Base-by-base conservation (phyloP, 1,140 invertebrate species). In the Lepidurus apus region DNA sequence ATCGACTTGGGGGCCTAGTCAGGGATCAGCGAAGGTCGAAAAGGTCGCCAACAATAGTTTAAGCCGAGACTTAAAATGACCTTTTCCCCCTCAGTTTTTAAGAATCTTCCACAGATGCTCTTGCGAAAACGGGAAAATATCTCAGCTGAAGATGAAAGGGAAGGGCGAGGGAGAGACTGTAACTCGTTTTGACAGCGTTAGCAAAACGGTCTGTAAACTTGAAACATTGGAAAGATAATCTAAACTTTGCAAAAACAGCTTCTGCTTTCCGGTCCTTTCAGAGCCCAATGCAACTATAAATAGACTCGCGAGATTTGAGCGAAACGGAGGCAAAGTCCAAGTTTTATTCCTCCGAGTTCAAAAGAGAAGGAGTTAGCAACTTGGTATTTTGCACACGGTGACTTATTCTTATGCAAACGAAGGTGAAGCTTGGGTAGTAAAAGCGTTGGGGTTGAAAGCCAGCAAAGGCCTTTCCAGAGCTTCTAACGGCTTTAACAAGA, bases 401-500 rank as follows among this genome's bases (percentile, higher is more conserved):
- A 65, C 53, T 65, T 65, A 65, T 65, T 65, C 53, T 65, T 65
- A 65, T 65, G 53, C 53, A 65, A 65, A 65, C 53, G 53, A 65
- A 65, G 53, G 53, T 65, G 53, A 65, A 65, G 9, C 53, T 21
- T 17, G 53, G 53, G 17, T 65, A 65, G 53, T 65, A 65, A 21
- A 21, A 65, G n/a, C 21, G 21, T 65, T 65, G 17, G 53, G 21
- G 53, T 65, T 65, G 13, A 65, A 65, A 65, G 53, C 17, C 10
- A 21, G 53, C 21, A 7, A 34, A 34, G 17, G 53, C 53, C 21
- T 65, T 65, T 65, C 21, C 53, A 6, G 13, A 65, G 53, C 53
- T 65, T 47, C 53, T 65, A 65, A 65, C 6, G 21, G 53, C 53
- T 65, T 17, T 17, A 34, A 34, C 34, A 34, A 34, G 34, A 34